Base-by-base conservation (phyloP, 2,888 invertebrate species). In the Nemurella pictetii region DNA sequence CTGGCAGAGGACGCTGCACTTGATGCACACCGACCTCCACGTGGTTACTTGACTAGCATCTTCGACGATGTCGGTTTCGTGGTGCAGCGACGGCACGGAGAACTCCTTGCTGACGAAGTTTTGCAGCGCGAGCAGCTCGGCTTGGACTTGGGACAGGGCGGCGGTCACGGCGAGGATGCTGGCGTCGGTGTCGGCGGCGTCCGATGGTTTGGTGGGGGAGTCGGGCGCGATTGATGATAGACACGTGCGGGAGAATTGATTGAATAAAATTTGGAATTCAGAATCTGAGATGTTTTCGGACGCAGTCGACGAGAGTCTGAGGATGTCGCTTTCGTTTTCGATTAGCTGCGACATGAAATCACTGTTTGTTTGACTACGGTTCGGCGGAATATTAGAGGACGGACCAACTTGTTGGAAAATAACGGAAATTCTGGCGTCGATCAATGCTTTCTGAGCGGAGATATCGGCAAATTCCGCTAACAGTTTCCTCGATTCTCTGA, bases 371-470 rank as follows among this genome's bases (percentile, higher is more conserved):
- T 27, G 75, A 9, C 55, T 36, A 74, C 15, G 28, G 26, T 29
- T 78, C 15, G 30, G 0, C 9, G 29, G n/a, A 0, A 27, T 7
- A 5, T 12, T 78, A 28, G 84, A 78, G 12, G 85, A 55, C 9
- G 55, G 12, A 20, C 55, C 73, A 35, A 32, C 84, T 83, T 93
- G 93, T 85, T 93, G 93, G 87, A 93, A 93, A 81, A 95, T 91
- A 83, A 95, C 94, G 82, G 93, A 92, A 87, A 96, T 94, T 88
- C 95, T 93, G 84, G 96, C 95, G 90, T 96, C 95, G 84, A 96
- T 93, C 85, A 96, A 90, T 74, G 95, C 94, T 89, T 95, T 95
- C 88, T 95, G 95, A 35, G 95, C 95, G 81, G 95, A 91, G 84
- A 95, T 92, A 88, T 95, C 95, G 20, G 95, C 94, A 88, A 94